Conservation (phyloP, 1,140 invertebrate species). For the Monomorium pharaonis region DNA sequence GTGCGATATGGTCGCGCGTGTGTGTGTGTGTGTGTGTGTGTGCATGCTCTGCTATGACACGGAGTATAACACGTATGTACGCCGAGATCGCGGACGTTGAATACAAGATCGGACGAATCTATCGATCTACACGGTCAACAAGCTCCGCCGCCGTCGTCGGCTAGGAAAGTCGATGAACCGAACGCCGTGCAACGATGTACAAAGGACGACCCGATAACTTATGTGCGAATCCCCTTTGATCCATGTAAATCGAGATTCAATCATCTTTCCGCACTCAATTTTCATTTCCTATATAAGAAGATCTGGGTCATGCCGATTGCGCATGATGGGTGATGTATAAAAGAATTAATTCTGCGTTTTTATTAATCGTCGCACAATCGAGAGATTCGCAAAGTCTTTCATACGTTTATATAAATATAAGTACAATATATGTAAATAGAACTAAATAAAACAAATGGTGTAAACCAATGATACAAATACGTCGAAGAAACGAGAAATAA, state of each 20-base stretch:
- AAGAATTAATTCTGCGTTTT: conserved; percentile 8
- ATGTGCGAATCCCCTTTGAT: conserved; percentile 36
- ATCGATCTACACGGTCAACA: conserved; percentile 64
- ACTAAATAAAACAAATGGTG: background rate
- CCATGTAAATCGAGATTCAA: conserved; percentile 19
- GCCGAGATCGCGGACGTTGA: conserved; percentile 57
- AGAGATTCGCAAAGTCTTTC: background rate
- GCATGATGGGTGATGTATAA: background rate
- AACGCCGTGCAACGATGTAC: conserved; percentile 14
- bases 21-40: background rate
- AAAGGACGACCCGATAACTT: conserved; percentile 51
- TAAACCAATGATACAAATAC: background rate
- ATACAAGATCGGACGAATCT: conserved; percentile 67
- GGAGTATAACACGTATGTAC: background rate
- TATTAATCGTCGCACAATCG: background rate
- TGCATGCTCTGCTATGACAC: background rate
- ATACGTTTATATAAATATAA: too few relatives aligned
- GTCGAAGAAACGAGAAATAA: background rate
- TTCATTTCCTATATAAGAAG: background rate
- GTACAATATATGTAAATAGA: too few relatives aligned
- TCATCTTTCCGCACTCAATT: background rate
- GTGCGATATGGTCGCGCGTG: background rate
- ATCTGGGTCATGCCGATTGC: background rate
- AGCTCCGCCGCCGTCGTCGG: conserved; percentile 28
- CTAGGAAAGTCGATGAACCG: conserved; percentile 40